These are phyloP conservation scores for Vesta saturnalis DNA, from an alignment of 2,888 invertebrate genomes.

Conservation along the genomic window DNA sequence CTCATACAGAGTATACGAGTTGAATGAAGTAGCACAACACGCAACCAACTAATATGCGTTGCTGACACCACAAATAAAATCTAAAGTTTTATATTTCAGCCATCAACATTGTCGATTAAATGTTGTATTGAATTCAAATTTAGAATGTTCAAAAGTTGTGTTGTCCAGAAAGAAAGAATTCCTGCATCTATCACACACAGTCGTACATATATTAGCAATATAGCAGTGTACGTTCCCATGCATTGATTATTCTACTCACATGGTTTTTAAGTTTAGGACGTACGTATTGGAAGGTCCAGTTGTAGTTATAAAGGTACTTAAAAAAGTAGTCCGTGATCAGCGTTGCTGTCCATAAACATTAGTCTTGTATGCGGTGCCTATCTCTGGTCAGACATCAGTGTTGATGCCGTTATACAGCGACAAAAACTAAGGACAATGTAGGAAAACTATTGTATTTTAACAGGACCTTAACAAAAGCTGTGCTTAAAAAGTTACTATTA, in stretches of 20 bases:
- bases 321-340: conserved; percentile 44
- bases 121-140: conserved; percentile 36
- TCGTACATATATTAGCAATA: conserved; percentile 56
- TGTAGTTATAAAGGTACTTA: conserved; percentile 47
- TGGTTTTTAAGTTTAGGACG: conserved; percentile 43
- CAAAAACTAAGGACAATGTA: conserved; percentile 22
- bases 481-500: not conserved
- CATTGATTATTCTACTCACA: conserved; percentile 60
- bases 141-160: conserved; percentile 25
- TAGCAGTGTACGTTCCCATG: conserved; percentile 58
- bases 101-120: conserved; percentile 17
- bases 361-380: conserved; percentile 35
- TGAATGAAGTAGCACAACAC: too few relatives aligned
- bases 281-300: conserved; percentile 49
- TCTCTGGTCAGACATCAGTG: conserved; percentile 41
- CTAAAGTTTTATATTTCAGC: not conserved
- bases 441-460: conserved; percentile 20
- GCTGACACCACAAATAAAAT: not conserved
- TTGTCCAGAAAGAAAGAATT: conserved; percentile 39
- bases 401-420: conserved; percentile 27
- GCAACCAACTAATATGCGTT: not conserved
- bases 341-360: conserved; percentile 38
- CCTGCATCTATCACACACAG: conserved; percentile 44
- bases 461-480: not conserved
- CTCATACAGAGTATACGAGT: too few relatives aligned